Percentiles rank a stretch among this genome's conserved stretches.
These are phyloP conservation scores for Saturnia japonica DNA, from an alignment of 2,888 invertebrate genomes.

Conservation along the genomic window DNA sequence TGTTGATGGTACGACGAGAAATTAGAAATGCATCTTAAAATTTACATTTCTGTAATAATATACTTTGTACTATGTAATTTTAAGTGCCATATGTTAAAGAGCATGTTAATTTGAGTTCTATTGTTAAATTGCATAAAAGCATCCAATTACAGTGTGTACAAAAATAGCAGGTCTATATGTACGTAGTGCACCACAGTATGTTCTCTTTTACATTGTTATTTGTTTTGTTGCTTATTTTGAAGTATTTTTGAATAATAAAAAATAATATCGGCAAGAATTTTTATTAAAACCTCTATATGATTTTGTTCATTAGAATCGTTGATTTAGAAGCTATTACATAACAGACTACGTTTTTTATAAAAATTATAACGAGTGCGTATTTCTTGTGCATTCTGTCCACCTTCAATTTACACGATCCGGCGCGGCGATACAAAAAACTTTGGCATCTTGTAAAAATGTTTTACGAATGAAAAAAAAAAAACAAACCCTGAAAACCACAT, in stretches of 20 bases:
- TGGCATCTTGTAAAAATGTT: conserved; percentile 8
- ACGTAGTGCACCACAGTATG: conserved; percentile 58
- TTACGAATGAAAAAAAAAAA: neutral
- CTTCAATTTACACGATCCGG: neutral
- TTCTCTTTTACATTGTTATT: conserved; percentile 77
- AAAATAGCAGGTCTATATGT: conserved; percentile 55
- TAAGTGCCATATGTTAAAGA: conserved; percentile 51
- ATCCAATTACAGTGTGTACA: conserved; percentile 62
- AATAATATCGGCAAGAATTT: conserved; percentile 62
- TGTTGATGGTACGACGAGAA: conserved; percentile 28
- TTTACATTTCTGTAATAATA: conserved; percentile 31
- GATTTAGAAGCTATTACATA: conserved; percentile 49
- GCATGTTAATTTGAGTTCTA: conserved; percentile 14
- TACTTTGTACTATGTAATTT: conserved; percentile 32
- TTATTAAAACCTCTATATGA: conserved; percentile 66
- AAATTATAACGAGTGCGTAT: conserved; percentile 12
- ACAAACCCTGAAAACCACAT: neutral
- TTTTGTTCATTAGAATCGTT: conserved; percentile 39
- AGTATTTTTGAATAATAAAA: conserved; percentile 75
- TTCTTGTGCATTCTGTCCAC: neutral
- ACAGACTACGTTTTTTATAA: neutral
- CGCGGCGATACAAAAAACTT: conserved; percentile 5
- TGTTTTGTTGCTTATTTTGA: conserved; percentile 82
- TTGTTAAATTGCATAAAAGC: conserved; percentile 5
- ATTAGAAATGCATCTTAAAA: conserved; percentile 31